Conservation (phyloP, 1,140 invertebrate genomes). For the Helicoverpa zea region DNA sequence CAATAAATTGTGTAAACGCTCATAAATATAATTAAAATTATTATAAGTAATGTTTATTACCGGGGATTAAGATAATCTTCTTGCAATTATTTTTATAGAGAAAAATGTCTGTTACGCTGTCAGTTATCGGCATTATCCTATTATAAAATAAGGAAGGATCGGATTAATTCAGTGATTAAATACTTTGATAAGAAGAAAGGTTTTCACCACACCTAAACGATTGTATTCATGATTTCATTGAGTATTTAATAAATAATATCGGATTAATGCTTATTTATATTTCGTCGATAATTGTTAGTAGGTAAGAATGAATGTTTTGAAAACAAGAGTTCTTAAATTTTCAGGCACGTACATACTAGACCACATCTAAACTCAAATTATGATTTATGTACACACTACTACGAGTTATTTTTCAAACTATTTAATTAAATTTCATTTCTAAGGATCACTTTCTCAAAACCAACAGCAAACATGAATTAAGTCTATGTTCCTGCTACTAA, state of each 20-base stretch:
- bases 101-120: background rate
- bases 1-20: background rate
- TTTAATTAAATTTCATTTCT: too few relatives aligned
- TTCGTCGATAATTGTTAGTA: background rate
- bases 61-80: constrained; percentile 11
- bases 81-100: constrained; percentile 16
- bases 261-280: background rate
- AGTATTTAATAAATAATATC: background rate
- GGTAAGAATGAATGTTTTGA: too few relatives aligned
- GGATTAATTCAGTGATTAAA: constrained; percentile 30
- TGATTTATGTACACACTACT: too few relatives aligned
- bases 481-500: too few relatives aligned
- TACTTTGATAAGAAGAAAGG: constrained; percentile 6
- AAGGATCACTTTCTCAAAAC: too few relatives aligned
- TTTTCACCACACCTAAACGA: constrained; percentile 8
- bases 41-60: constrained; percentile 1
- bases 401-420: too few relatives aligned
- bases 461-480: too few relatives aligned
- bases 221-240: constrained; percentile 4
- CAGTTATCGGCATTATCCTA: constrained; percentile 27
- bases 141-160: constrained; percentile 12
- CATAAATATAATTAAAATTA: background rate
- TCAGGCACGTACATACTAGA: too few relatives aligned
- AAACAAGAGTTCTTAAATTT: too few relatives aligned
- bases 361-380: too few relatives aligned